Conservation (phyloP, 2,888 invertebrate genomes). For the Metopia argyrocephala region DNA sequence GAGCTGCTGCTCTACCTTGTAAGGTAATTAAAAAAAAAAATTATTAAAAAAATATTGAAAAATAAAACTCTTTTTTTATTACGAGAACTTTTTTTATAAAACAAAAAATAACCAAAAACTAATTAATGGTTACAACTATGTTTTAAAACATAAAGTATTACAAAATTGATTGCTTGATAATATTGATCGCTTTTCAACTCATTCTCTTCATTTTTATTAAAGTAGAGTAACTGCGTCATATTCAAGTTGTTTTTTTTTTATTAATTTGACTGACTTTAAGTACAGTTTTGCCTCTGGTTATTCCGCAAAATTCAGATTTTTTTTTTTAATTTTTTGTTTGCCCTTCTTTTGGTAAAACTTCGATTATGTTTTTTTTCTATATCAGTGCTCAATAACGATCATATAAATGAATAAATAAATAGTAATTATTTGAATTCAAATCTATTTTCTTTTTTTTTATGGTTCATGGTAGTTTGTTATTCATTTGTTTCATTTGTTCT, state of each 20-base stretch:
- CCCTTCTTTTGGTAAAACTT: constrained; percentile 10
- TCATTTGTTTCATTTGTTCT: constrained; percentile 4
- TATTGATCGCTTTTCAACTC: background rate
- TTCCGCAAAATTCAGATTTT: background rate
- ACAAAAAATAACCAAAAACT: background rate
- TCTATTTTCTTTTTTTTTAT: constrained; percentile 7
- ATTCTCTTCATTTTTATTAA: constrained; percentile 3
- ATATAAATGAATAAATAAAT: background rate
- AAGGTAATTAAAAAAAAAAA: constrained; percentile 79
- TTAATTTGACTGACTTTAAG: background rate
- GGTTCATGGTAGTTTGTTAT: constrained; percentile 57
- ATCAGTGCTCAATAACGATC: constrained; percentile 6
- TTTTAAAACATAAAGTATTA: background rate
- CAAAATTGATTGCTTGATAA: constrained; percentile 16
- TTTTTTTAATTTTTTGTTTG: constrained; percentile 7
- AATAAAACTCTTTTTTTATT: background rate
- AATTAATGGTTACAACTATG: constrained; percentile 8
- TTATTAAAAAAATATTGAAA: background rate
- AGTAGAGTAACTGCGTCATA: constrained; percentile 34
- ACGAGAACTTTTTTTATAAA: background rate
- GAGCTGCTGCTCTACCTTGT: constrained; percentile 83
- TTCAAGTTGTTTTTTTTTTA: background rate
- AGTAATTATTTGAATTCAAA: constrained; percentile 1
- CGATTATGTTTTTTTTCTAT: constrained; percentile 11
- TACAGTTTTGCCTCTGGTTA: background rate